A percentile compares a stretch with the other conserved stretches of the same genome.
Conservation (phyloP, 2,113 vertebrate species). For the Oncorhynchus masou region DNA sequence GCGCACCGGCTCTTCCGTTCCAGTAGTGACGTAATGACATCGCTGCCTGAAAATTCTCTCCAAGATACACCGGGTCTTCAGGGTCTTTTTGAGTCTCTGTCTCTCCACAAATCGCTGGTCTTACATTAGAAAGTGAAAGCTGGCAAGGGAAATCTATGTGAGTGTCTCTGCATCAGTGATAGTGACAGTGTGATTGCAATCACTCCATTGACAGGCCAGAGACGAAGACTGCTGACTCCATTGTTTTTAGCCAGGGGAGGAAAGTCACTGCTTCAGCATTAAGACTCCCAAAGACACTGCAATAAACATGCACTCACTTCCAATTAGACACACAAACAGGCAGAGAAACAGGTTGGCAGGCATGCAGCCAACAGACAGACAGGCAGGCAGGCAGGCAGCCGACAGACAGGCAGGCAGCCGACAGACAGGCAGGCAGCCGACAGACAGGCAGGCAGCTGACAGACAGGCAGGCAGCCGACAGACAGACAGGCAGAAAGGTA, state of each 20-base stretch:
- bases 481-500: constrained; percentile 21
- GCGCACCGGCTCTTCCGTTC: not conserved
- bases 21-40: constrained; percentile 6
- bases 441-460: too few relatives aligned
- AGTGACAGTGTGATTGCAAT: too few relatives aligned
- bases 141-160: too few relatives aligned
- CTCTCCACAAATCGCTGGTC: too few relatives aligned
- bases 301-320: not conserved
- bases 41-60: not conserved
- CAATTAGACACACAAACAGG: not conserved
- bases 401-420: too few relatives aligned
- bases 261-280: not conserved
- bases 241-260: too few relatives aligned
- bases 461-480: not conserved
- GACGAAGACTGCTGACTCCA: too few relatives aligned
- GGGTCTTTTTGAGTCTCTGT: not conserved
- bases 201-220: too few relatives aligned
- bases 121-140: too few relatives aligned
- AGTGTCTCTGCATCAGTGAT: too few relatives aligned
- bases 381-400: not conserved
- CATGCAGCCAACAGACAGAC: constrained; percentile 9
- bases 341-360: constrained; percentile 8
- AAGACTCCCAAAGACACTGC: not conserved
- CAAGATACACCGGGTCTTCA: not conserved
- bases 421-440: too few relatives aligned